phyloP scores from a whole-genome alignment of 1,140 invertebrate genomes.

The Dinothrombium tinctorium region DNA sequence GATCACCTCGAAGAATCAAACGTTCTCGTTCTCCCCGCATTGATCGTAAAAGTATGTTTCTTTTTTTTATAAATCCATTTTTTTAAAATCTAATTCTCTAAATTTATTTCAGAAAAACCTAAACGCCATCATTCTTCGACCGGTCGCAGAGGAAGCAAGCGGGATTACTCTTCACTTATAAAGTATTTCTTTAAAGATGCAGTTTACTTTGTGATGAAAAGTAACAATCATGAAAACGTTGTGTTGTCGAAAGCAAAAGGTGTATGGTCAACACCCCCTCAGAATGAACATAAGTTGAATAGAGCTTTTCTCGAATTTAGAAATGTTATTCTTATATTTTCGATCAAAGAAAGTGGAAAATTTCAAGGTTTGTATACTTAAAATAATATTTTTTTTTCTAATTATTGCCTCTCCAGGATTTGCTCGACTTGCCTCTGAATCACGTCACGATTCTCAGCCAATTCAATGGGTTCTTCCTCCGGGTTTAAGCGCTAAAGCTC shows the following conservation, averaged over 20 bases:
- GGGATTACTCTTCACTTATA: constrained; percentile 59
- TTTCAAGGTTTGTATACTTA: constrained; percentile 27
- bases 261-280: constrained; percentile 89
- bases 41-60: neutral
- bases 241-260: constrained; percentile 78
- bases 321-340: constrained; percentile 88
- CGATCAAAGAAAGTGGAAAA: constrained; percentile 88
- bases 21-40: neutral
- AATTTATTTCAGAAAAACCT: neutral
- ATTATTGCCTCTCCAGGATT: constrained; percentile 41
- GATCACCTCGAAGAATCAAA: neutral
- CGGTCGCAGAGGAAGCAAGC: neutral
- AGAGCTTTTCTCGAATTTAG: constrained; percentile 69
- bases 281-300: constrained; percentile 88
- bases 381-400: constrained; percentile 1
- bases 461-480: constrained; percentile 90
- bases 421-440: constrained; percentile 62
- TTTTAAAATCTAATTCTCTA: neutral
- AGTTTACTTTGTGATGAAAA: constrained; percentile 90
- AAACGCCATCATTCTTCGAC: constrained; percentile 8
- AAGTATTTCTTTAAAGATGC: constrained; percentile 87
- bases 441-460: constrained; percentile 58
- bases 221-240: constrained; percentile 91
- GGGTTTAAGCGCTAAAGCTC: constrained; percentile 63
- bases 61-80: neutral